Evolutionary conservation across 2,797 vertebrate species (phyloP).

Genomic region (Fundulus diaphanus): DNA sequence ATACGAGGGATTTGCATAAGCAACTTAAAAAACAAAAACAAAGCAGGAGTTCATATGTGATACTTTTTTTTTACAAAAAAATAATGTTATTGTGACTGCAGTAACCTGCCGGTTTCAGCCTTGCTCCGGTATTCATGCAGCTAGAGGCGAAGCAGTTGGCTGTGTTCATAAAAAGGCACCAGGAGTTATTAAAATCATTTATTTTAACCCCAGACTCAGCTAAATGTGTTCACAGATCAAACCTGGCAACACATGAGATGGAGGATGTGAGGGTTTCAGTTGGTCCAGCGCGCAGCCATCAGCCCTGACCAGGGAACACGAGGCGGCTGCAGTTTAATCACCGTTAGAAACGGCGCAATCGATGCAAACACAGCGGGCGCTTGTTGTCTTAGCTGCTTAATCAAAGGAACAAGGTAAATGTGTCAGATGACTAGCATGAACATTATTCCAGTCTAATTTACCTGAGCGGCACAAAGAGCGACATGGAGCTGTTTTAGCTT

Average conservation of each 20-base stretch:
- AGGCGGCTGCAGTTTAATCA: slow-evolving; percentile 14
- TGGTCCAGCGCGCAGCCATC: background rate
- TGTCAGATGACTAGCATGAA: slow-evolving; percentile 18
- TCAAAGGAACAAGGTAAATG: slow-evolving; percentile 12
- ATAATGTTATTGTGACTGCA: background rate
- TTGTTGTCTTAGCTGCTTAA: slow-evolving; percentile 28
- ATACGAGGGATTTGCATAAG: slow-evolving; percentile 10
- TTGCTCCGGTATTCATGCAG: background rate
- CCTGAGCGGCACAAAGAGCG: slow-evolving; percentile 11
- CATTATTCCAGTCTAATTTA: slow-evolving; percentile 18
- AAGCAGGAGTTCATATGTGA: background rate
- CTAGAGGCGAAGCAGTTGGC: background rate
- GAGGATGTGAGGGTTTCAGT: background rate
- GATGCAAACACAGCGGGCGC: slow-evolving; percentile 14
- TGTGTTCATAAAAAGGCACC: background rate
- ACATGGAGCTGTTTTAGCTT: slow-evolving; percentile 19
- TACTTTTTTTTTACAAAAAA: background rate
- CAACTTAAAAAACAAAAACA: background rate
- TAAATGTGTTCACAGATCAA: background rate
- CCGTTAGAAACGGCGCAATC: slow-evolving; percentile 15
- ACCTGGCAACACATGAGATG: background rate
- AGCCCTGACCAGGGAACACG: background rate
- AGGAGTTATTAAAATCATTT: background rate
- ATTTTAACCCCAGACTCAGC: background rate
- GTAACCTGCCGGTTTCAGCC: background rate